Evolutionary conservation across 2,797 vertebrate genomes (phyloP), one percentile per base, ranked within the genome.

Genomic region (Tapera naevia): DNA sequence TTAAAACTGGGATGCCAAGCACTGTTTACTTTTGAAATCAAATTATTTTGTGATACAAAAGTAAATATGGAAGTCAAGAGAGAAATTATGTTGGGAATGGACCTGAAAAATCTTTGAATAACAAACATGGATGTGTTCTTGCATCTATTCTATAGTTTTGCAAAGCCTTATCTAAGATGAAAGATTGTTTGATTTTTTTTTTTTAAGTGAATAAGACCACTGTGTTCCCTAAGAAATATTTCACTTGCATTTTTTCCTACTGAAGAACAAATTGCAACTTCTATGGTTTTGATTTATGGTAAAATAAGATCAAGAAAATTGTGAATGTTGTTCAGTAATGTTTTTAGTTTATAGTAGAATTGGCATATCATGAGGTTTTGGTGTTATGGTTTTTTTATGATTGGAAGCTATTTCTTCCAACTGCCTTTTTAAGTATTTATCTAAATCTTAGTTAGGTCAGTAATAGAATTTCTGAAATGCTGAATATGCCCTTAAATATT

Each of bases 11-110:
- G 30, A 89, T 95, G 81, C 80, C 48, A 93, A 84, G 81, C 88
- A 93, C n/a, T 87, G 50, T 96, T 97, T 97, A 76, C 67, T 93
- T 97, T 92, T 94, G 51, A 91, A 97, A 95, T 94, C 28, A 89
- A 95, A 86, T 83, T 88, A 88, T 94, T 93, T 93, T 91, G 25
- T 82, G 92, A 57, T 86, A 61, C 4, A 46, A 72, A 97, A 93
- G 43, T 94, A 82, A 91, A 80, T 82, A n/a, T 16, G 23, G 54
- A 85, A 90, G 57, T 66, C 14, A 39, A 69, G 37, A 83, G 22
- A 81, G 28, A 93, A 93, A 57, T 61, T 35, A 11, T n/a, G 37
- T 62, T 80, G 12, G 21, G 17, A 9, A 50, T 60, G 30, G 41
- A 18, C 13, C 17, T 67, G 32, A 83, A 87, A n/a, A 92, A 73